Percentiles rank a stretch among this genome's conserved stretches.
Conservation (phyloP, 2,797 vertebrate genomes). For the Knipowitschia caucasica region DNA sequence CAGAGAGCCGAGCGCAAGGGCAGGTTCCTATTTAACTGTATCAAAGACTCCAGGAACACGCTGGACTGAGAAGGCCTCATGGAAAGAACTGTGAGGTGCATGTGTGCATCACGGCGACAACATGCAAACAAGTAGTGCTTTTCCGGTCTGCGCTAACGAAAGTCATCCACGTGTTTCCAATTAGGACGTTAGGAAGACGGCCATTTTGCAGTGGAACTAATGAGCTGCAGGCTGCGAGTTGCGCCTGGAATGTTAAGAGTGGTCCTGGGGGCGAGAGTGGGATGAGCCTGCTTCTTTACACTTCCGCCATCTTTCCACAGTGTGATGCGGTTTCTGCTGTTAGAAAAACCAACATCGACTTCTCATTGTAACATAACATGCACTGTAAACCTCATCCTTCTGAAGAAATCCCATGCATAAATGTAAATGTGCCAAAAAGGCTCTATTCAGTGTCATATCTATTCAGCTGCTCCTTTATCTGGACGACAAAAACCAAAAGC, state of each 20-base stretch:
- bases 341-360: conserved; percentile 54
- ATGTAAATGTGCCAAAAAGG: no score
- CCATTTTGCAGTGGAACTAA: conserved; percentile 69
- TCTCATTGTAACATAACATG: not conserved
- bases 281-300: conserved; percentile 27
- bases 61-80: conserved; percentile 37
- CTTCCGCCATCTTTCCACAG: conserved; percentile 15
- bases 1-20: conserved; percentile 65
- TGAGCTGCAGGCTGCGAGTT: conserved; percentile 45
- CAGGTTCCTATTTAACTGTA: conserved; percentile 65
- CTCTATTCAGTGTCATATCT: no score
- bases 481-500: no score
- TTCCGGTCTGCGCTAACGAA: conserved; percentile 29
- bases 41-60: conserved; percentile 54
- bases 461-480: no score
- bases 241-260: conserved; percentile 49
- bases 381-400: no score
- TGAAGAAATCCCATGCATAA: no score
- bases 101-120: conserved; percentile 17
- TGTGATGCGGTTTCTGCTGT: conserved; percentile 39
- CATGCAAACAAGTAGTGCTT: conserved; percentile 23
- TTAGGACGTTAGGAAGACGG: conserved; percentile 59
- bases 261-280: conserved; percentile 29
- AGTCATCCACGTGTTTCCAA: conserved; percentile 63
- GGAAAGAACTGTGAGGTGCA: conserved; percentile 24